Evolutionary conservation across 1,140 invertebrate genomes (phyloP).

Genomic region (Camponotus vicinus): DNA sequence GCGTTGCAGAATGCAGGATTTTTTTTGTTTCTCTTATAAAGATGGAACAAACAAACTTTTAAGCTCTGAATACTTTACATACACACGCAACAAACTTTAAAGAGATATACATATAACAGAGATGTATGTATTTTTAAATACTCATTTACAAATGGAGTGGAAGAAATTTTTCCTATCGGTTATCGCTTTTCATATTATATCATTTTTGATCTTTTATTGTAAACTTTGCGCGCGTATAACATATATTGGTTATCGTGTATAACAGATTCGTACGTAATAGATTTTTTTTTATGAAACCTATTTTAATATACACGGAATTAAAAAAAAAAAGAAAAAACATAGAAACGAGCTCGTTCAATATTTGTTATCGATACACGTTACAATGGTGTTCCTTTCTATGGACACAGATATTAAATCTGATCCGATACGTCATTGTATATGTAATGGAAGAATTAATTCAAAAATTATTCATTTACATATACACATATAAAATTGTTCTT

Average conservation of each 20-base stretch:
- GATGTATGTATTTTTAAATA: conserved; percentile 1
- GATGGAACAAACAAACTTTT: conserved; percentile 27
- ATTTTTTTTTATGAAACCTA: conserved; percentile 32
- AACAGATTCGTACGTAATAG: conserved; percentile 21
- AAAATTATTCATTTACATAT: not conserved
- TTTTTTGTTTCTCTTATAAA: conserved; percentile 27
- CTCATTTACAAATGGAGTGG: not conserved
- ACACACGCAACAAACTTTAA: conserved; percentile 1
- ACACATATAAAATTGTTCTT: not conserved
- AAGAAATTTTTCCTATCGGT: not conserved
- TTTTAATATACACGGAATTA: conserved; percentile 6
- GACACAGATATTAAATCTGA: conserved; percentile 25
- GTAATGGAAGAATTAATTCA: not conserved
- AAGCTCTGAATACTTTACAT: conserved; percentile 11
- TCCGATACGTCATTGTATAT: not conserved
- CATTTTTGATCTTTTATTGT: not conserved
- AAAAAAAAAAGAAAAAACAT: not conserved
- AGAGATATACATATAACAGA: not conserved
- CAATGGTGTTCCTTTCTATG: not conserved
- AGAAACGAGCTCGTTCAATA: conserved; percentile 13
- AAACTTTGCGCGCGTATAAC: not conserved
- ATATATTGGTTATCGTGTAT: not conserved
- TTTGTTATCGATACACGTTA: conserved; percentile 15
- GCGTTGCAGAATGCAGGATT: conserved; percentile 2
- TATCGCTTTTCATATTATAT: not conserved